Conservation (phyloP, 2,888 invertebrate species). For the Meta bourneti region DNA sequence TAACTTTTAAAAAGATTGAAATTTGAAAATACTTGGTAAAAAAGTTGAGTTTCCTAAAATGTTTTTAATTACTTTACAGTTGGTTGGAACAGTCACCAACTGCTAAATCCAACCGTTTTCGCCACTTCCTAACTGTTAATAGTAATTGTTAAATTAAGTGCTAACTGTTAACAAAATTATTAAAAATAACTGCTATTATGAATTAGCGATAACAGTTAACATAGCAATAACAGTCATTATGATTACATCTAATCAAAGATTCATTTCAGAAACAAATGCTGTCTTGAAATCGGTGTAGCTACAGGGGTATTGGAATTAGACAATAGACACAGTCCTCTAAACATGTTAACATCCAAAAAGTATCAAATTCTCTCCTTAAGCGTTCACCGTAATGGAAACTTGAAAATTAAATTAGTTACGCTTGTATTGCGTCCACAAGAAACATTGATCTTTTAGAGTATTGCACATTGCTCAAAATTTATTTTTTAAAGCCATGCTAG, state of each 20-base stretch:
- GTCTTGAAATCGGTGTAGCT: background rate
- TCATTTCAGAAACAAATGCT: background rate
- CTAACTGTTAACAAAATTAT: too few species aligned
- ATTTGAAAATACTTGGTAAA: too few species aligned
- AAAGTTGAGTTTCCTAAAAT: too few species aligned
- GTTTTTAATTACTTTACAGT: too few species aligned
- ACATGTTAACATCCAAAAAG: slow-evolving; percentile 16
- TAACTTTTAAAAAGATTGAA: too few species aligned
- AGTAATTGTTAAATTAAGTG: too few species aligned
- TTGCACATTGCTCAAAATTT: slow-evolving; percentile 2
- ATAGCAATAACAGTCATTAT: background rate
- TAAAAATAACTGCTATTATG: too few species aligned
- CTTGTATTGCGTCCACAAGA: slow-evolving; percentile 20
- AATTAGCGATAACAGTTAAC: too few species aligned
- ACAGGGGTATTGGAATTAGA: background rate
- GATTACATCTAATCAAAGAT: background rate
- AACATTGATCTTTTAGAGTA: slow-evolving; percentile 17
- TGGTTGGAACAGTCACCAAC: too few species aligned
- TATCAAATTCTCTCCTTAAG: slow-evolving; percentile 18
- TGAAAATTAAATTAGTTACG: slow-evolving; percentile 30
- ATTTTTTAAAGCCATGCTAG: slow-evolving; percentile 45
- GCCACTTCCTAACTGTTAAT: too few species aligned
- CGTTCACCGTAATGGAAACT: slow-evolving; percentile 24
- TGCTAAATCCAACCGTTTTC: too few species aligned
- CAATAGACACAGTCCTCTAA: slow-evolving; percentile 1